A percentile compares a stretch with the other conserved stretches of the same genome.
These are phyloP conservation scores for Sorex maritimensis DNA, from an alignment of 2,797 vertebrate genomes.

Conservation along the genomic window DNA sequence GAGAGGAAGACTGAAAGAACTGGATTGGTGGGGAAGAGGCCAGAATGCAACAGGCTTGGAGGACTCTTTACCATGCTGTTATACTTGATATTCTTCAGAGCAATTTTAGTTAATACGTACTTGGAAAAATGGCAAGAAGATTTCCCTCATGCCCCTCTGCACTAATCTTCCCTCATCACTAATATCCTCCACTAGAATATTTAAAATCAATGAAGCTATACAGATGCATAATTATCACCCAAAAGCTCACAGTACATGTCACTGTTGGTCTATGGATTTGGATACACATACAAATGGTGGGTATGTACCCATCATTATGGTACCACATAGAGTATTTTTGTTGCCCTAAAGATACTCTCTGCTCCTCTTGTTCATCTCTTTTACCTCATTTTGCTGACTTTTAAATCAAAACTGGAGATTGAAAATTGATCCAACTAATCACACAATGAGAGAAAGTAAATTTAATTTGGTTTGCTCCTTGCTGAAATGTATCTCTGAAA, in stretches of 20 bases:
- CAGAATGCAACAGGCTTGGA: accelerated
- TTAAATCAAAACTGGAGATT: background rate
- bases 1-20: background rate
- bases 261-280: background rate
- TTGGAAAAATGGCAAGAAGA: background rate
- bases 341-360: background rate
- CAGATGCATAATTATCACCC: background rate
- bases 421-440: slow-evolving; percentile 52
- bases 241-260: background rate
- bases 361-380: background rate
- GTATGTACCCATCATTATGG: background rate
- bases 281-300: background rate
- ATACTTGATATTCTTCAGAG: background rate
- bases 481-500: background rate
- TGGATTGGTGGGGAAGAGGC: accelerated
- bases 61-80: no score
- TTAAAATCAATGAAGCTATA: background rate
- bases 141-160: background rate
- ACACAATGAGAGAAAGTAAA: background rate
- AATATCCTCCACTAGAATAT: background rate
- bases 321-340: background rate
- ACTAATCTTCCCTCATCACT: no score
- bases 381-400: background rate
- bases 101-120: background rate
- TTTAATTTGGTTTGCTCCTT: slow-evolving; percentile 21